These are phyloP conservation scores for Gambusia yucatana DNA, from an alignment of 2,797 vertebrate species.

Conservation along the genomic window DNA sequence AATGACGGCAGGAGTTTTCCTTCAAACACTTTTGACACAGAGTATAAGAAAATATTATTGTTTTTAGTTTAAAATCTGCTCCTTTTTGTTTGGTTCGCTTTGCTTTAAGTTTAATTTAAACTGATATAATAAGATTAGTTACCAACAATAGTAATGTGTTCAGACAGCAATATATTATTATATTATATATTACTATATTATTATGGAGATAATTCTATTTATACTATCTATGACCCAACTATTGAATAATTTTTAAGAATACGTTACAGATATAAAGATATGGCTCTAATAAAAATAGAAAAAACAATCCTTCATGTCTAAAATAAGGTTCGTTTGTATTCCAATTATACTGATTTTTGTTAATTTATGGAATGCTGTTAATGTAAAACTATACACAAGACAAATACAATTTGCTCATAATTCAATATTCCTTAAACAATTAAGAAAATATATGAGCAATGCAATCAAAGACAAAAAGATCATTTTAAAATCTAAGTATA, in stretches of 20 bases:
- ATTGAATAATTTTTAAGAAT: neutral
- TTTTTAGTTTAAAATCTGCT: neutral
- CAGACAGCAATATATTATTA: too few relatives aligned
- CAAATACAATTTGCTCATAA: neutral
- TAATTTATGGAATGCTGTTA: neutral
- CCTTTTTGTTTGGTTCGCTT: neutral
- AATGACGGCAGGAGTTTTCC: neutral
- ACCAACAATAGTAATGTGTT: neutral
- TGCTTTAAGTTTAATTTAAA: neutral
- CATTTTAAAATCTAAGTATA: neutral
- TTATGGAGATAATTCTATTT: neutral
- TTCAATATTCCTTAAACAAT: neutral
- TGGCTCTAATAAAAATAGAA: neutral
- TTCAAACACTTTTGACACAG: neutral
- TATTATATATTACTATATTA: too few relatives aligned
- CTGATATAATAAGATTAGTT: neutral
- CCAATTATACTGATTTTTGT: neutral
- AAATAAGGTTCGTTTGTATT: neutral
- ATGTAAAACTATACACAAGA: neutral
- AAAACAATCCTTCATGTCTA: neutral
- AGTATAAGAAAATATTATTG: neutral
- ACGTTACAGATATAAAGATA: neutral
- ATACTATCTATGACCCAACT: neutral
- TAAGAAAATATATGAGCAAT: neutral
- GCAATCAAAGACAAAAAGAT: neutral